phyloP scores from a whole-genome alignment of 2,888 invertebrate genomes.

The Theodoxus fluviatilis region DNA sequence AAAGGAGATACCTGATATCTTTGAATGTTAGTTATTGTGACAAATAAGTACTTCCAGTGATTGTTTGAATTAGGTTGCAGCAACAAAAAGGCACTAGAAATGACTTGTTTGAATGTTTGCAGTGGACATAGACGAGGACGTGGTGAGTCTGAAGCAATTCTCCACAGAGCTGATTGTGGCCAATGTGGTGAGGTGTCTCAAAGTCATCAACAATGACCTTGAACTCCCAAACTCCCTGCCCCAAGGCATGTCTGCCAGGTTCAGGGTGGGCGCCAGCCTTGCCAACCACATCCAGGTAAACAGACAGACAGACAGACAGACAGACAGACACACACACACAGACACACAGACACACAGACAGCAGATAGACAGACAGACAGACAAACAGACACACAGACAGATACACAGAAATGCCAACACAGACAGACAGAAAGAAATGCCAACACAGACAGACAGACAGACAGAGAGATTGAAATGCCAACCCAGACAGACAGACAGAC shows the following conservation, averaged over 20 bases:
- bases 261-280: slow-evolving; percentile 82
- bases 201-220: slow-evolving; percentile 77
- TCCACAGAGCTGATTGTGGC: slow-evolving; percentile 80
- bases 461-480: neutral
- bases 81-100: too few relatives aligned
- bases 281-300: slow-evolving; percentile 71
- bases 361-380: slow-evolving; percentile 31
- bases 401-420: neutral
- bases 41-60: slow-evolving; percentile 6
- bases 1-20: neutral
- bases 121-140: slow-evolving; percentile 80
- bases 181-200: slow-evolving; percentile 81
- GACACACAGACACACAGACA: neutral
- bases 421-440: neutral
- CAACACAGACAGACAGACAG: neutral
- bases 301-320: slow-evolving; percentile 4
- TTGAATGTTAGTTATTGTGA: too few relatives aligned
- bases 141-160: slow-evolving; percentile 78
- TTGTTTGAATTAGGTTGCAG: too few relatives aligned
- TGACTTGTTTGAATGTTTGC: too few relatives aligned
- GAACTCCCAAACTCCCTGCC: slow-evolving; percentile 71
- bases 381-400: neutral
- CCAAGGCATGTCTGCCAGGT: slow-evolving; percentile 83
- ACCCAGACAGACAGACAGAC: neutral
- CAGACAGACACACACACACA: slow-evolving; percentile 1